Percentiles rank a stretch among this genome's conserved stretches.
Evolutionary conservation across 2,888 invertebrate genomes (phyloP).

Genomic region (Drosophila borealis): DNA sequence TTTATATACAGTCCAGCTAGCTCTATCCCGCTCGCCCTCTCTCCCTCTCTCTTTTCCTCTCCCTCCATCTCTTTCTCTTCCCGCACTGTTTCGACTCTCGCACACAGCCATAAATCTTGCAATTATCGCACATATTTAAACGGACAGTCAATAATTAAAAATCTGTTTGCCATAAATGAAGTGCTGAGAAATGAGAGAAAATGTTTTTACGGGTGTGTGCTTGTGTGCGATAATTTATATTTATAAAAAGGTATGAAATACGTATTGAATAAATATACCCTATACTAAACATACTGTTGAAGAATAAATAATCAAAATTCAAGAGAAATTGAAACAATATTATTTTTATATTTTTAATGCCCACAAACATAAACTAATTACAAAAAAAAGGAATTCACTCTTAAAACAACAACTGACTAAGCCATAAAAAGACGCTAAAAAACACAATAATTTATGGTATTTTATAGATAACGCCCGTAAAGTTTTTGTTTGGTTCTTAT

Average conservation of each 20-base stretch:
- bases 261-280: background rate
- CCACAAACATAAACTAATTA: background rate
- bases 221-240: background rate
- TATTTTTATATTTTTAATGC: background rate
- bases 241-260: background rate
- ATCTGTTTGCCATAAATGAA: background rate
- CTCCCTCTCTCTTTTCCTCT: background rate
- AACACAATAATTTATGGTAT: background rate
- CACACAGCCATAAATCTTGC: conserved; percentile 30
- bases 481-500: background rate
- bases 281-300: no score
- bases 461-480: conserved; percentile 8
- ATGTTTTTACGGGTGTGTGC: no score
- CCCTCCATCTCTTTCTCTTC: background rate
- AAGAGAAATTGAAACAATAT: no score
- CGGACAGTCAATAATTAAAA: conserved; percentile 9
- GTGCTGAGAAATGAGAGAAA: background rate
- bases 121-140: conserved; percentile 23
- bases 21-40: background rate
- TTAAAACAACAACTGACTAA: background rate
- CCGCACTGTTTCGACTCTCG: background rate
- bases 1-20: conserved; percentile 17
- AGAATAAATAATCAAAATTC: no score
- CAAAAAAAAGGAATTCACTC: background rate
- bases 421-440: background rate